Evolutionary conservation across 2,888 invertebrate genomes (phyloP).

Genomic region (Ornithoptera alexandrae): DNA sequence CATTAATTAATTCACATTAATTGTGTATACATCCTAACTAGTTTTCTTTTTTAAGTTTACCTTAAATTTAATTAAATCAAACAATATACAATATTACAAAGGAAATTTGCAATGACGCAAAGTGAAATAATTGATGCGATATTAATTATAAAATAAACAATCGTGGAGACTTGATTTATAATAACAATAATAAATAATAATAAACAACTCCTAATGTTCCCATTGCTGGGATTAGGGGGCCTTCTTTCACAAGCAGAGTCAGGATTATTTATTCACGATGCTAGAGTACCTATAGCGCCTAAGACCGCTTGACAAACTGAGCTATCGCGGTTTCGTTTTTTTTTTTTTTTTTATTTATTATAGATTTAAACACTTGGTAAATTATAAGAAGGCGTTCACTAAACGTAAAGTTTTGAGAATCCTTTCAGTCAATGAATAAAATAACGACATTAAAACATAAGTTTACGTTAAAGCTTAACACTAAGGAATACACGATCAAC

Average conservation of each 20-base stretch:
- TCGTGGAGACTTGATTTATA: conserved; percentile 13
- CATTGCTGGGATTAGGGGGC: no score
- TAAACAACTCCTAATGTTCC: not conserved
- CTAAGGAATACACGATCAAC: conserved; percentile 69
- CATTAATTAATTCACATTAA: conserved; percentile 22
- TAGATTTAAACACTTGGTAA: not conserved
- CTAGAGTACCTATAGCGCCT: no score
- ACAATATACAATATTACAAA: conserved; percentile 22
- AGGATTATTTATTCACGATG: no score
- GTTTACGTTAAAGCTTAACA: conserved; percentile 64
- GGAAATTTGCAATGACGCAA: conserved; percentile 10
- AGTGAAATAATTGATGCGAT: conserved; percentile 8
- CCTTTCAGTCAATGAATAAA: conserved; percentile 26
- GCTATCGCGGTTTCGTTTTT: no score
- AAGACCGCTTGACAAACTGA: no score
- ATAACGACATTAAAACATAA: conserved; percentile 32
- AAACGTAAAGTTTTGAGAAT: conserved; percentile 20
- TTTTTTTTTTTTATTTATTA: no score
- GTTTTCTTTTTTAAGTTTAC: conserved; percentile 11
- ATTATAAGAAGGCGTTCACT: not conserved
- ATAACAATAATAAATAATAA: not conserved
- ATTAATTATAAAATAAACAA: conserved; percentile 7
- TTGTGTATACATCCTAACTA: conserved; percentile 28
- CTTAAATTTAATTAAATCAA: conserved; percentile 3
- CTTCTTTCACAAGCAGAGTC: no score